phyloP scores from a whole-genome alignment of 2,797 vertebrate genomes.

The Bradypodion pumilum region DNA sequence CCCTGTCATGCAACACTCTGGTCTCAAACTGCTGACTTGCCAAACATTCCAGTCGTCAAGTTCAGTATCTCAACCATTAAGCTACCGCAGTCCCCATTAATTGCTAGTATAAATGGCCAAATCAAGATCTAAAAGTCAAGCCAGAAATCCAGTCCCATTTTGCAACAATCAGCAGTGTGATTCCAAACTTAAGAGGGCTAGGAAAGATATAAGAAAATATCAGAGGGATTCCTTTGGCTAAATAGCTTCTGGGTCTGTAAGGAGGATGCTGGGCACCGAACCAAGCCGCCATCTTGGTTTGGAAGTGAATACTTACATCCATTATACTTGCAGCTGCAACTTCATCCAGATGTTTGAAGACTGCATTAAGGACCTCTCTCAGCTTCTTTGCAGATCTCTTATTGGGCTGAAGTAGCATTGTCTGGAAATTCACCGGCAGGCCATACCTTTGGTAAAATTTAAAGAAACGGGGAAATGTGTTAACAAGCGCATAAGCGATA shows the following conservation, averaged over 20 bases:
- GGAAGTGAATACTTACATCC: conserved; percentile 79
- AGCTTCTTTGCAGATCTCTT: conserved; percentile 84
- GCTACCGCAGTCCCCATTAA: too few relatives aligned
- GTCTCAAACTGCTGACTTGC: too few relatives aligned
- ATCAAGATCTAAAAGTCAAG: too few relatives aligned
- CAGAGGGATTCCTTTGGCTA: too few relatives aligned
- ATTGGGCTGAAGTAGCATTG: conserved; percentile 88
- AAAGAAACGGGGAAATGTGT: accelerated
- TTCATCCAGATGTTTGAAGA: conserved; percentile 90
- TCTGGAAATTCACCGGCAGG: conserved; percentile 91
- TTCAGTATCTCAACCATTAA: too few relatives aligned
- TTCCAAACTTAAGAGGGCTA: not conserved
- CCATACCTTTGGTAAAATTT: conserved; percentile 85
- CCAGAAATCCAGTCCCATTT: too few relatives aligned
- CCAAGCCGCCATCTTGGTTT: not conserved
- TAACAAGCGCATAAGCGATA: not conserved
- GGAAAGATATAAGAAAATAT: not conserved
- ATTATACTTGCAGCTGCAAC: conserved; percentile 80
- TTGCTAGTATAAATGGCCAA: too few relatives aligned
- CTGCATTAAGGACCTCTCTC: conserved; percentile 83
- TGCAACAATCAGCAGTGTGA: too few relatives aligned
- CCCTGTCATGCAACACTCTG: too few relatives aligned
- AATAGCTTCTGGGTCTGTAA: not conserved
- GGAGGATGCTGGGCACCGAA: not conserved
- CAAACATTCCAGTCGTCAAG: too few relatives aligned